Base-by-base conservation (phyloP, 2,113 vertebrate genomes). In the Anguilla rostrata region DNA sequence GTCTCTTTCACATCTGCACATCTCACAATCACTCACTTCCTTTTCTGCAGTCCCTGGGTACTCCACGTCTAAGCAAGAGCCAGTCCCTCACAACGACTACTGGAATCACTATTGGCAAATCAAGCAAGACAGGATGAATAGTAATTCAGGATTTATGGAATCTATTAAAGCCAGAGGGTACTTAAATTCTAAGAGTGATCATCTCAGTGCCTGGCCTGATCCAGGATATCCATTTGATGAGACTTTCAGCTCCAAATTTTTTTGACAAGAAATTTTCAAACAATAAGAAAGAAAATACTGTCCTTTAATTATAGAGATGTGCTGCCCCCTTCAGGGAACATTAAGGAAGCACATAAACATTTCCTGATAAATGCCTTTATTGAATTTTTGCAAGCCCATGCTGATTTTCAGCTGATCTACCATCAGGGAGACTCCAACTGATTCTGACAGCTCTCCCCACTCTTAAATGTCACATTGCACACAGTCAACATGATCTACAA, bases 271-370 rank as follows among this genome's bases (percentile, higher is more conserved):
- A 41, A 80, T 75, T 75, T 34, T 75, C 1, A 34, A 87, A 80
- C 78, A 82, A 86, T 60, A 78, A 22, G 86, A 71, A 29, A 88
- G 14, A n/a, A n/a, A 66, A 40, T 41, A 84, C 78, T 81, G 39
- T 66, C 9, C 16, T 53, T 89, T 53, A 87, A 89, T 79, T 71
- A 82, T 93, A 91, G 94, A 94, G 92, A 90, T 85, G 90, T 91
- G 90, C 90, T 95, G 94, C 94, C 94, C 93, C 90, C 95, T 29
- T 90, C 92, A 93, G 94, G 93, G 29, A n/a, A 57, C 2, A 41
- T 22, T 26, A 20, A 3, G 49, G 85, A 83, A 84, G 18, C 56
- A 49, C 26, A 2, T 71, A 60, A 83, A 90, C n/a, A 87, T 75
- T 89, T 90, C 43, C 83, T 88, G 14, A 39, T 83, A 78, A 71